Conservation (phyloP, 1,140 invertebrate species). For the Kradibia gibbosae region DNA sequence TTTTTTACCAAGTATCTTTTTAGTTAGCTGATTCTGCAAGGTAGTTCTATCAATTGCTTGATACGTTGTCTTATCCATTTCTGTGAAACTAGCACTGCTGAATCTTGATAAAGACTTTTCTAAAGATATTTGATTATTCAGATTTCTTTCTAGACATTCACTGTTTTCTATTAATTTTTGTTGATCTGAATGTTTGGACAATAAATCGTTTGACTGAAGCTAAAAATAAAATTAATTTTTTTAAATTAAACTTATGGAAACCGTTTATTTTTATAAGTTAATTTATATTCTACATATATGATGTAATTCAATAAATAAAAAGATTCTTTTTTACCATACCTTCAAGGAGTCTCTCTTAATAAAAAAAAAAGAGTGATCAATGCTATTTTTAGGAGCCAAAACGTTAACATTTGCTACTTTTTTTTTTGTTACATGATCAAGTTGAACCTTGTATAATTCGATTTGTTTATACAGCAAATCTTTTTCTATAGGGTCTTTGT, state of each 20-base stretch:
- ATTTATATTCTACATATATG: neutral
- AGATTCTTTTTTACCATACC: conserved; percentile 6
- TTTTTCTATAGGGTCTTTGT: conserved; percentile 59
- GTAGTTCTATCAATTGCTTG: conserved; percentile 64
- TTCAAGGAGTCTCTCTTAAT: conserved; percentile 62
- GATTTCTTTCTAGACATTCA: conserved; percentile 57
- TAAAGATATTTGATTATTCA: conserved; percentile 57
- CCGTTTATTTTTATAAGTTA: neutral
- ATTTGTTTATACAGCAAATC: conserved; percentile 64
- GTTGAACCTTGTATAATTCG: conserved; percentile 62
- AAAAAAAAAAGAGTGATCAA: conserved; percentile 62
- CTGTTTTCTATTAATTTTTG: conserved; percentile 62
- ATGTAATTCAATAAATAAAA: neutral
- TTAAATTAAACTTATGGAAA: neutral
- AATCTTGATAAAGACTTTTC: conserved; percentile 61
- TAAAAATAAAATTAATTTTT: conserved; percentile 19
- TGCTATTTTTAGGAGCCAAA: conserved; percentile 68
- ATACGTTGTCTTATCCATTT: conserved; percentile 67
- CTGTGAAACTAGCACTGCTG: conserved; percentile 60
- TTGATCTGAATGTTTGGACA: conserved; percentile 58
- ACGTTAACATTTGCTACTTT: conserved; percentile 62
- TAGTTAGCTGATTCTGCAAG: conserved; percentile 61
- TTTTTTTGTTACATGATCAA: conserved; percentile 67
- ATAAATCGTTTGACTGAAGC: conserved; percentile 62
- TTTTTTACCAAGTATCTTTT: conserved; percentile 55